Evolutionary conservation across 2,113 vertebrate genomes (phyloP).

Genomic region (Perca schrenkii): DNA sequence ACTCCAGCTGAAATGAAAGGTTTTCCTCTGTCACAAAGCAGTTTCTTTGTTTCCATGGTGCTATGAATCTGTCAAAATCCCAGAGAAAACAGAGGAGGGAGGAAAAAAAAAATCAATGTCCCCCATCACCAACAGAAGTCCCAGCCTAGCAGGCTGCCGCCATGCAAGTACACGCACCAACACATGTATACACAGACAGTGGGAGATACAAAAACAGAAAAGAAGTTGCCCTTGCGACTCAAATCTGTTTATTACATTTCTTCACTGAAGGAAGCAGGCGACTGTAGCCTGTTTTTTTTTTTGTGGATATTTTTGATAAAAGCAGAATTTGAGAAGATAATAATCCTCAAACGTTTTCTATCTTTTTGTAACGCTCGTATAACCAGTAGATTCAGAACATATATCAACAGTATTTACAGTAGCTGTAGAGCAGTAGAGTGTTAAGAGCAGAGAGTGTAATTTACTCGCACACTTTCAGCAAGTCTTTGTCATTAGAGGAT

Average conservation of each 20-base stretch:
- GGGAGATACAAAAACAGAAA: slow-evolving; percentile 38
- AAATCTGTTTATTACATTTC: slow-evolving; percentile 47
- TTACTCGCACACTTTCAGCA: slow-evolving; percentile 24
- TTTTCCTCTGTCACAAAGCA: slow-evolving; percentile 95
- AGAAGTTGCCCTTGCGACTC: slow-evolving; percentile 34
- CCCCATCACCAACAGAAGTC: slow-evolving; percentile 80
- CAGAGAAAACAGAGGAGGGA: slow-evolving; percentile 88
- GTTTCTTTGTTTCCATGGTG: slow-evolving; percentile 99
- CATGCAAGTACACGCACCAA: slow-evolving; percentile 58
- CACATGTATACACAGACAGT: slow-evolving; percentile 52
- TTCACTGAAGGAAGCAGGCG: slow-evolving; percentile 13
- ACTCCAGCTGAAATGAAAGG: slow-evolving; percentile 92
- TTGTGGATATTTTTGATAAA: slow-evolving; percentile 31
- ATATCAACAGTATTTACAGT: slow-evolving; percentile 18
- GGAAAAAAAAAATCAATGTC: slow-evolving; percentile 94
- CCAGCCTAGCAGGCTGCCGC: slow-evolving; percentile 69
- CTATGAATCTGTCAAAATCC: slow-evolving; percentile 99
- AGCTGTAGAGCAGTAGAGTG: not conserved
- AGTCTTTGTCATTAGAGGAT: slow-evolving; percentile 13
- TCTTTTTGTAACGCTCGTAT: not conserved
- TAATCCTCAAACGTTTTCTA: not conserved
- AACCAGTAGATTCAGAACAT: slow-evolving; percentile 13
- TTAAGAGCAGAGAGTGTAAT: slow-evolving; percentile 28
- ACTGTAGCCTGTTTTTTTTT: not conserved
- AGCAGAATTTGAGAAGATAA: slow-evolving; percentile 7